Evolutionary conservation across 2,888 invertebrate genomes (phyloP).

Genomic region (Alsophila aescularia): DNA sequence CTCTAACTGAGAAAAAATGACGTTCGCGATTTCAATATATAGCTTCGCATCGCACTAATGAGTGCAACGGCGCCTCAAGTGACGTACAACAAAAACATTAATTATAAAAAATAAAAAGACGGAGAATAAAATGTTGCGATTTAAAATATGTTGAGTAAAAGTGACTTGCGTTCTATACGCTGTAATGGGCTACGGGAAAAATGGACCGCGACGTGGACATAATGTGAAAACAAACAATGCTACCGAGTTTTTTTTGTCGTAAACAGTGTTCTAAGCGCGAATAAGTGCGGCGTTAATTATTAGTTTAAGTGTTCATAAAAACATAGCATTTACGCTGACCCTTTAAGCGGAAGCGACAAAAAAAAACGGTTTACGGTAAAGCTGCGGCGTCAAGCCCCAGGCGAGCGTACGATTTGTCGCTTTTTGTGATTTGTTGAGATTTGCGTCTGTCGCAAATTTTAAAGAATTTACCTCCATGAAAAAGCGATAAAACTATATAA

Average conservation of each 20-base stretch:
- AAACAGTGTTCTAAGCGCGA: constrained; percentile 69
- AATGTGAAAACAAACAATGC: constrained; percentile 65
- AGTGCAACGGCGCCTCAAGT: constrained; percentile 37
- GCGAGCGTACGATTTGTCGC: constrained; percentile 35
- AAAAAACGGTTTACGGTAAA: constrained; percentile 53
- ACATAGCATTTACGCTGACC: constrained; percentile 51
- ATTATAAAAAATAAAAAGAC: constrained; percentile 67
- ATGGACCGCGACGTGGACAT: constrained; percentile 59
- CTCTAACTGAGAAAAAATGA: constrained; percentile 8
- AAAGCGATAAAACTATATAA: no score
- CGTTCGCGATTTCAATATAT: constrained; percentile 36
- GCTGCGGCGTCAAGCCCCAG: constrained; percentile 48
- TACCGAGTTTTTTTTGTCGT: constrained; percentile 65
- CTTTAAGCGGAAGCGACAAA: constrained; percentile 52
- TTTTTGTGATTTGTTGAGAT: background rate
- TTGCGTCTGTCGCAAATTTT: no score
- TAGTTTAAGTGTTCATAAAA: constrained; percentile 76
- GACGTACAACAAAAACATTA: constrained; percentile 59
- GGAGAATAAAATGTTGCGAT: constrained; percentile 51
- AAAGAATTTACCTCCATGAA: no score
- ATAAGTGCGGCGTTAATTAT: constrained; percentile 74
- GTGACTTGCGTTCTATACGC: constrained; percentile 63
- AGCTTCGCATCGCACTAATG: constrained; percentile 35
- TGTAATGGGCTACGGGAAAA: constrained; percentile 59
- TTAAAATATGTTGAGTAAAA: constrained; percentile 57